phyloP scores from a whole-genome alignment of 2,888 invertebrate genomes.

The Dysmachus trigonus region DNA sequence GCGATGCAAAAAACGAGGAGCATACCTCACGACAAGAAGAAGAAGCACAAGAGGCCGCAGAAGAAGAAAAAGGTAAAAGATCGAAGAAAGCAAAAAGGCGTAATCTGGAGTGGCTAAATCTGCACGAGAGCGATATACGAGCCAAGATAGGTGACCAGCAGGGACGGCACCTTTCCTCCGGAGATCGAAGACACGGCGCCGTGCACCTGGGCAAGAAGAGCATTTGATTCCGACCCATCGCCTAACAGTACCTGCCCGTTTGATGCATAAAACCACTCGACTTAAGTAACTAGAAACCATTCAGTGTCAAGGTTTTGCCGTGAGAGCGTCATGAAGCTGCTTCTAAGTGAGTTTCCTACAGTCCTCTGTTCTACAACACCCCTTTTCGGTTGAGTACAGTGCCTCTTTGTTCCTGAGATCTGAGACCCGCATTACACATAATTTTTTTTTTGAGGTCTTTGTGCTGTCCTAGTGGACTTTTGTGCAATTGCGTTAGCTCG shows the following conservation, averaged over 20 bases:
- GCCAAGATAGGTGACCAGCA: neutral
- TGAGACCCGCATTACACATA: neutral
- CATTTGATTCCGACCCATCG: neutral
- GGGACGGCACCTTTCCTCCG: neutral
- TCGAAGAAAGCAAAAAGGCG: neutral
- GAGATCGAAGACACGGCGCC: neutral
- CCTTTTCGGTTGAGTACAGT: neutral
- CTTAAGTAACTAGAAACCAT: constrained; percentile 59
- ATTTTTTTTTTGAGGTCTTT: neutral
- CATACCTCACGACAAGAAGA: neutral
- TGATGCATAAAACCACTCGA: constrained; percentile 61
- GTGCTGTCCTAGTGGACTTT: neutral
- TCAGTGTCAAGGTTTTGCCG: constrained; percentile 57
- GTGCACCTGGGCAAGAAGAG: neutral
- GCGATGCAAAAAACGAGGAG: neutral
- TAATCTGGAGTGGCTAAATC: neutral
- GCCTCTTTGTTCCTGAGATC: neutral
- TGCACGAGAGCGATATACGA: neutral
- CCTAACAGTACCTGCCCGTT: constrained; percentile 30
- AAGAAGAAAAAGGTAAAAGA: neutral
- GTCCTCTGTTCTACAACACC: neutral
- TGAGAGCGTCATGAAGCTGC: constrained; percentile 51
- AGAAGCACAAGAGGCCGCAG: neutral
- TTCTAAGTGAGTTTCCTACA: constrained; percentile 35
- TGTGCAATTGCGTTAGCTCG: neutral